Conservation (phyloP, 2,797 vertebrate genomes). For the Pogoniulus pusillus region DNA sequence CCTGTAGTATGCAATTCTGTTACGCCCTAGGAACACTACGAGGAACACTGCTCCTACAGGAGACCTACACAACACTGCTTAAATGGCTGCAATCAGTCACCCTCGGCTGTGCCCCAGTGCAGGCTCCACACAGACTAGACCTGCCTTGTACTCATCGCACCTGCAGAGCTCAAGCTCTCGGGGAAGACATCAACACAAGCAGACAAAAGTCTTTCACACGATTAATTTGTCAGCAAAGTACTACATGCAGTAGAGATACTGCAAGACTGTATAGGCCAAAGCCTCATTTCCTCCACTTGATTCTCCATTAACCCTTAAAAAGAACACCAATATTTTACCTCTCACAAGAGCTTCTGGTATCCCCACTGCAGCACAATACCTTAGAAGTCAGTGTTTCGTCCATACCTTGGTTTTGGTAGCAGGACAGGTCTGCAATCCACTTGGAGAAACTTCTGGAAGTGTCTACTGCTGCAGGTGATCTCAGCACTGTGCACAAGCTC, state of each 20-base stretch:
- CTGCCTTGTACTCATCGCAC: neutral
- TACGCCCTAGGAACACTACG: neutral
- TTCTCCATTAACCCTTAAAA: neutral
- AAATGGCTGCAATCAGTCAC: neutral
- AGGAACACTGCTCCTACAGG: neutral
- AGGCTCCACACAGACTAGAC: neutral
- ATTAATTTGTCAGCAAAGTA: neutral
- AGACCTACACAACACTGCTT: neutral
- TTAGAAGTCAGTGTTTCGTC: rapidly evolving
- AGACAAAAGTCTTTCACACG: neutral
- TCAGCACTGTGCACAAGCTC: neutral
- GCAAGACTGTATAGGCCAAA: rapidly evolving
- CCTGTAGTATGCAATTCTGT: rapidly evolving
- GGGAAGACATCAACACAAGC: rapidly evolving
- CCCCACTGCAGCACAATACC: neutral
- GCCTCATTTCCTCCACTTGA: rapidly evolving
- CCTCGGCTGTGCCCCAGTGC: rapidly evolving
- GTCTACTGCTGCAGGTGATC: rapidly evolving
- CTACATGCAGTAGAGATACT: rapidly evolving
- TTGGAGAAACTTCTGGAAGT: too few species aligned
- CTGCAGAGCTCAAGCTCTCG: neutral
- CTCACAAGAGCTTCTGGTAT: rapidly evolving
- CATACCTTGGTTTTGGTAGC: rapidly evolving
- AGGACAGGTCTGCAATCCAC: rapidly evolving
- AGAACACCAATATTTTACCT: rapidly evolving